Evolutionary conservation across 2,113 vertebrate genomes (phyloP), one percentile per base, ranked within the genome.

Genomic region (Dolichallabes microphthalmus): DNA sequence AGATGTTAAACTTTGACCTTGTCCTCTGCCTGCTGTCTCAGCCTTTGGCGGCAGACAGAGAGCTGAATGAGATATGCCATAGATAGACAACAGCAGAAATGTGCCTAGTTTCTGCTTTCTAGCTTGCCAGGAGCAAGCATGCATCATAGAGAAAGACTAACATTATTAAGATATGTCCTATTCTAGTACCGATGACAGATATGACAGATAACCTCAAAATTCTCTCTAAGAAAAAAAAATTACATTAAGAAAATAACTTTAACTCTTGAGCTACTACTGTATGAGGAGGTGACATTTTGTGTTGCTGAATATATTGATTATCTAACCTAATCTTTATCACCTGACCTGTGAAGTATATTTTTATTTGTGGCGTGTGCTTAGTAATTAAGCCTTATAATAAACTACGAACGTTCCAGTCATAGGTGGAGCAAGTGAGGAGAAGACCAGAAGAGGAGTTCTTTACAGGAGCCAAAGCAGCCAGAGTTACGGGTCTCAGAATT

Each of bases 361-460:
- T 32, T 79, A 22, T 79, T 79, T 60, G 2, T 15, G 19, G 2
- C 22, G 10, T 60, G 5, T 39, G 27, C 69, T 77, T 77, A 30
- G 27, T 7, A 76, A 53, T 35, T 30, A 55, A 76, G 17, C 25
- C 27, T 77, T 77, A 55, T 30, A 30, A 15, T 77, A 10, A 77
- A 57, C 15, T 22, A 1, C 13, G 68, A 52, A 13, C 12, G 50
- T 74, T 74, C 25, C 17, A 22, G 39, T 19, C 17, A 60, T 5
- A n/a, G 39, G 19, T 61, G 14, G 13, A 73, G 39, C 57, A 58
- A 80, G 53, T 17, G 80, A 75, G 73, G 66, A n/a, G 85, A 74
- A 71, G 87, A 86, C 45, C 61, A 85, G 71, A 73, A 50, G 88
- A 88, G 82, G 82, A 86, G 82, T 55, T 82, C 50, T 80, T 86